A percentile compares a stretch with the other conserved stretches of the same genome.
Evolutionary conservation across 1,140 invertebrate species (phyloP).

Genomic region (Harpegnathos saltator): DNA sequence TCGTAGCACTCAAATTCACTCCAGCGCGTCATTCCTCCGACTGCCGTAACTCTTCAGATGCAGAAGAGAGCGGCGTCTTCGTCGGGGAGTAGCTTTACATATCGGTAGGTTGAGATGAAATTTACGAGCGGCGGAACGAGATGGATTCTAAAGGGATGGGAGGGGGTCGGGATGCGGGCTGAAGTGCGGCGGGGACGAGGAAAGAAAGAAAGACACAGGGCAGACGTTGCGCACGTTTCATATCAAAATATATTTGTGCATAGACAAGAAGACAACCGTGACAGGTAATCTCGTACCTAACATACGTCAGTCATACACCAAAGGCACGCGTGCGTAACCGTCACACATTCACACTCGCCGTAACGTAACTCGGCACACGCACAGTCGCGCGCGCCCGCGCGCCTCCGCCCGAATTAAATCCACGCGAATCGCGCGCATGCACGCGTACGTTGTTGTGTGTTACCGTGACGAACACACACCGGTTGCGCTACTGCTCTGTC

Average conservation of each 20-base stretch:
- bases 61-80: not conserved
- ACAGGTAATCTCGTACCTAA: constrained; percentile 84
- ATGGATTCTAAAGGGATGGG: too few relatives aligned
- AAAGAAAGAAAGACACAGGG: constrained; percentile 60
- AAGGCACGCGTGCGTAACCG: constrained; percentile 65
- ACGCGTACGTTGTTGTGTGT: constrained; percentile 16
- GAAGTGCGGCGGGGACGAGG: not conserved
- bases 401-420: constrained; percentile 61
- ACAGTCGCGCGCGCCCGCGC: constrained; percentile 10
- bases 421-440: constrained; percentile 37
- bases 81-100: not conserved
- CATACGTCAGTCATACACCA: constrained; percentile 78
- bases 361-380: constrained; percentile 15
- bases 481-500: constrained; percentile 54
- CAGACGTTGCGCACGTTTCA: constrained; percentile 79
- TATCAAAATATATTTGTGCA: constrained; percentile 87
- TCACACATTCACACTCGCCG: constrained; percentile 36
- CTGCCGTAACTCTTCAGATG: not conserved
- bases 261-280: constrained; percentile 85
- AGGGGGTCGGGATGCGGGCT: too few relatives aligned
- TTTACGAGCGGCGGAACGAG: not conserved
- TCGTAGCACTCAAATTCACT: too few relatives aligned
- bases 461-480: not conserved
- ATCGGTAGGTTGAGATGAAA: constrained; percentile 1
- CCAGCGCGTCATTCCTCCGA: too few relatives aligned